Base-by-base conservation (phyloP, 1,140 invertebrate species). In the Cherax quadricarinatus region DNA sequence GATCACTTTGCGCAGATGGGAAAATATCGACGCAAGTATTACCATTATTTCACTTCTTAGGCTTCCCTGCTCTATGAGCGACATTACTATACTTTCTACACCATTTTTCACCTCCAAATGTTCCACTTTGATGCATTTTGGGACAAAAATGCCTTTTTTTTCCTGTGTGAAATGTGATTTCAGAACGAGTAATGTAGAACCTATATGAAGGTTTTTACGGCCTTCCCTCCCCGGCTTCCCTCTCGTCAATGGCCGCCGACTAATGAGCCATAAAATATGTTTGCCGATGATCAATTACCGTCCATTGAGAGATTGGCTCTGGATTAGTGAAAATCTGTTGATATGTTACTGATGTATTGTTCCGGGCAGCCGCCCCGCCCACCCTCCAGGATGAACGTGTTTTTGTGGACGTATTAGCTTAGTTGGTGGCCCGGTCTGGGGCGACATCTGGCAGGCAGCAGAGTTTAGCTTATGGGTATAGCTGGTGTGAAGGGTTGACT, bases 1-100 rank as follows among this genome's bases (percentile, higher is more conserved):
- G 84, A 86, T 86, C 84, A 62, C 84, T 70, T n/a, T 30, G 62
- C 84, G 84, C 84, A 86, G 84, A 86, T 86, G 84, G 84, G 84
- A 86, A 86, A 62, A 70, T 86, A 86, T 86, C 84, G 84, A 86
- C 62, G 66, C 48, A 49, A 62, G 41, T 62, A 86, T 86, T 86
- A 70, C 84, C 84, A 86, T 86, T 86, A 66, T 66, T 86, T 70
- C 41, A 1, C 21, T 18, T 70, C 66, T 70, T 18, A 18, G 14
- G 5, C 60, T 16, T 70, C 12, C 84, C 24, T 49, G 5, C 53
- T 70, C 14, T 70, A 3, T 70, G 30, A 41, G 30, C 30, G 2
- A 41, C 30, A 41, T 2, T 41, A 41, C 30, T 41, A 41, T 41
- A 41, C 30, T 41, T 41, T 41, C 30, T 41, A 41, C 30, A 41